Conservation (phyloP, 2,888 invertebrate genomes). For the Clepsis dumicolana region DNA sequence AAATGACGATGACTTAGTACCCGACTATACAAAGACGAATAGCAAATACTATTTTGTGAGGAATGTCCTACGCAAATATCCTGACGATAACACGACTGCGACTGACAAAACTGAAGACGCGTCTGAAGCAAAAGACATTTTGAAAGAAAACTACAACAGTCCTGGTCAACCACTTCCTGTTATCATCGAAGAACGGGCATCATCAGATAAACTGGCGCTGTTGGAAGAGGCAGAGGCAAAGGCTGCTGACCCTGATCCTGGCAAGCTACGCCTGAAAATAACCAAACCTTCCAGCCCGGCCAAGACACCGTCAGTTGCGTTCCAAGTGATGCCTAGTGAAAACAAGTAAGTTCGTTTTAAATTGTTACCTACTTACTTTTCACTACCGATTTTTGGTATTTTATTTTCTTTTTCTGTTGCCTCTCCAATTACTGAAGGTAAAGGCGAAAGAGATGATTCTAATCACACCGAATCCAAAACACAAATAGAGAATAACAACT, state of each 20-base stretch:
- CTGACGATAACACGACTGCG: constrained; percentile 53
- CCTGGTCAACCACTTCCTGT: constrained; percentile 55
- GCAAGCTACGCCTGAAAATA: constrained; percentile 53
- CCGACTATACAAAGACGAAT: constrained; percentile 53
- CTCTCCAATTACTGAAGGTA: too few relatives aligned
- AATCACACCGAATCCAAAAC: too few relatives aligned
- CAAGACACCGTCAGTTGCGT: constrained; percentile 77
- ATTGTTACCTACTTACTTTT: too few relatives aligned
- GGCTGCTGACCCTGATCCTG: constrained; percentile 46
- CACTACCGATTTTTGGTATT: too few relatives aligned
- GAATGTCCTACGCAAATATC: constrained; percentile 77
- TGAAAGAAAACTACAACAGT: constrained; percentile 60
- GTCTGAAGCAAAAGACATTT: constrained; percentile 49
- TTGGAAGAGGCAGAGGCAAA: constrained; percentile 63
- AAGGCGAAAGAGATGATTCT: too few relatives aligned
- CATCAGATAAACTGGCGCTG: constrained; percentile 63
- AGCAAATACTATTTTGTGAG: constrained; percentile 78
- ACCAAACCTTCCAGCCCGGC: constrained; percentile 64
- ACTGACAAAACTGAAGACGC: constrained; percentile 45
- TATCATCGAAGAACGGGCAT: constrained; percentile 69
- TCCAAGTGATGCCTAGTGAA: constrained; percentile 83
- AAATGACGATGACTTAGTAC: constrained; percentile 64
- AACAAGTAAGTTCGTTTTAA: constrained; percentile 67
- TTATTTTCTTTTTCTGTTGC: too few relatives aligned
- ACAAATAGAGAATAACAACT: too few relatives aligned